A percentile compares a stretch with the other conserved stretches of the same genome.
These are phyloP conservation scores for Alaudala cheleensis DNA, from an alignment of 2,113 vertebrate species.

Conservation along the genomic window DNA sequence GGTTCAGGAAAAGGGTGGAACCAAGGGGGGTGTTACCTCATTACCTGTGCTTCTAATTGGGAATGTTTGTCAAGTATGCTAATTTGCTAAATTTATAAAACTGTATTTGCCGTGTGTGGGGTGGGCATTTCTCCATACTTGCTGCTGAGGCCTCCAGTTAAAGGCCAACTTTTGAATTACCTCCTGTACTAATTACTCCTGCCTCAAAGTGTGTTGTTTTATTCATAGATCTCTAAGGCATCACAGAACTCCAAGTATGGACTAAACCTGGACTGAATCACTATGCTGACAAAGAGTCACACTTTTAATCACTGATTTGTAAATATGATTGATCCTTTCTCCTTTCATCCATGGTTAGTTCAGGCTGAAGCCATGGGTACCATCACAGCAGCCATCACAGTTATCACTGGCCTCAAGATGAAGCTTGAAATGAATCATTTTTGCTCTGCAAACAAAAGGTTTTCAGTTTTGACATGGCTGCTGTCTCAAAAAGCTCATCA, in stretches of 20 bases:
- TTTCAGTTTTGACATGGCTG: background rate
- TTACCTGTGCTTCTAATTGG: background rate
- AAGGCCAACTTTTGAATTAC: background rate
- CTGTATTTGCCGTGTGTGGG: accelerated
- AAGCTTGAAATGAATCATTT: background rate
- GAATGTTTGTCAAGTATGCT: background rate
- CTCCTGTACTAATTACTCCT: background rate
- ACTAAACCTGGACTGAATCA: background rate
- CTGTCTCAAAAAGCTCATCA: background rate
- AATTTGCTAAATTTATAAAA: background rate
- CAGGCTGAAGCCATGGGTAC: background rate
- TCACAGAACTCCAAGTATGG: background rate
- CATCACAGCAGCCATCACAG: background rate
- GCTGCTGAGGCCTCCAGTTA: background rate
- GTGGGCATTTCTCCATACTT: background rate
- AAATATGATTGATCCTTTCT: background rate
- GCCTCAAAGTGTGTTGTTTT: background rate
- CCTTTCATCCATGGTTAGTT: background rate
- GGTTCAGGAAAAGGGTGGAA: background rate
- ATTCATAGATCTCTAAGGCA: background rate
- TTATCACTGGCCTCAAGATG: background rate
- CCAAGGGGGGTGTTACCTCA: background rate
- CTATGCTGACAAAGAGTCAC: background rate
- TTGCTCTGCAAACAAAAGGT: background rate
- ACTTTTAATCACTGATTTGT: background rate